These are phyloP conservation scores for Lepidochrysops patricia DNA, from an alignment of 2,888 invertebrate genomes.

Conservation along the genomic window DNA sequence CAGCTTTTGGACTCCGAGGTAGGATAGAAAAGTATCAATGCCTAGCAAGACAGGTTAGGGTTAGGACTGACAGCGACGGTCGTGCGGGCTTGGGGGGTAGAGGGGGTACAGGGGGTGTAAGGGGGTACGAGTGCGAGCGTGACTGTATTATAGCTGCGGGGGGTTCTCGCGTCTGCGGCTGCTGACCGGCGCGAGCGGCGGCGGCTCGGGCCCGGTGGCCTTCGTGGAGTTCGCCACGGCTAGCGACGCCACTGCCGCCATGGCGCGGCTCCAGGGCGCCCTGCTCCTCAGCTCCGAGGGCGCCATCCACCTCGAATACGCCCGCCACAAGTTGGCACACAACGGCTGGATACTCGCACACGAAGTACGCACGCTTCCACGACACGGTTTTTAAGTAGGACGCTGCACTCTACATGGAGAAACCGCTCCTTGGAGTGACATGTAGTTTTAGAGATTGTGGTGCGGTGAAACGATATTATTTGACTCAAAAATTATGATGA, in stretches of 20 bases:
- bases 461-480: not conserved
- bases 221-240: conserved; percentile 98
- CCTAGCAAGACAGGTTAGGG: not conserved
- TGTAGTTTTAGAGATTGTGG: not conserved
- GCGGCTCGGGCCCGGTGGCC: conserved; percentile 88
- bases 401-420: no score
- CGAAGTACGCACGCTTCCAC: conserved; percentile 64
- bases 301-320: conserved; percentile 98
- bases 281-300: conserved; percentile 96
- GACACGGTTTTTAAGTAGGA: conserved; percentile 21
- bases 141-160: conserved; percentile 84
- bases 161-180: conserved; percentile 98
- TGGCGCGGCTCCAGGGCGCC: conserved; percentile 96
- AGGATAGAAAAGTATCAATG: no score
- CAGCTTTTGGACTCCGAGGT: no score
- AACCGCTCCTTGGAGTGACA: not conserved
- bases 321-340: conserved; percentile 97
- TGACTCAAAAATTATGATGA: no score
- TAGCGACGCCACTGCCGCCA: conserved; percentile 91
- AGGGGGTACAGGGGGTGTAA: no score
- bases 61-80: not conserved
- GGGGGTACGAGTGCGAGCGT: conserved; percentile 50
- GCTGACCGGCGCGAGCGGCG: conserved; percentile 79
- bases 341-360: conserved; percentile 75
- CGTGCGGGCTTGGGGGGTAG: not conserved